phyloP scores from a whole-genome alignment of 2,113 vertebrate genomes.

The Clarias gariepinus region DNA sequence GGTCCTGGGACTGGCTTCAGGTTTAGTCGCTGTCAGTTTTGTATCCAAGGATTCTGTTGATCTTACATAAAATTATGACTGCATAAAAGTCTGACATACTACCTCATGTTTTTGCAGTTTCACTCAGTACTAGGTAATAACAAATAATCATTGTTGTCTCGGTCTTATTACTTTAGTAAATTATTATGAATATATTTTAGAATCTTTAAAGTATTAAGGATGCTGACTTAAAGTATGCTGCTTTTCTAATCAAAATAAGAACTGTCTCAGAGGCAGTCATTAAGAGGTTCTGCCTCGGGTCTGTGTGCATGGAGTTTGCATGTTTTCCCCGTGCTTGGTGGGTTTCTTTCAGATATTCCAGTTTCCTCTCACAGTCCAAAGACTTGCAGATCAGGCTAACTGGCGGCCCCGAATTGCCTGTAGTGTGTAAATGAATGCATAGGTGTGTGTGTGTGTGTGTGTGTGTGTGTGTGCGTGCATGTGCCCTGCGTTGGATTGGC shows the following conservation, averaged over 20 bases:
- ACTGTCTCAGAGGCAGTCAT: constrained; percentile 13
- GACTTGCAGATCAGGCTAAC: too few relatives aligned
- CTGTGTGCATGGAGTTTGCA: too few relatives aligned
- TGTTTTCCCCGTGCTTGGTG: too few relatives aligned
- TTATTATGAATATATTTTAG: neutral
- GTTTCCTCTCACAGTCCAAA: too few relatives aligned
- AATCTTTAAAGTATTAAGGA: constrained; percentile 30
- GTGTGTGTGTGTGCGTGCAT: too few relatives aligned
- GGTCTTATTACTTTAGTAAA: constrained; percentile 29
- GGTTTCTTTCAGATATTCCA: too few relatives aligned
- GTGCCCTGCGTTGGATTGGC: too few relatives aligned
- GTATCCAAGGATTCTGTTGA: constrained; percentile 49
- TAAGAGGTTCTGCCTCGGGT: neutral
- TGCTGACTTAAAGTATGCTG: constrained; percentile 31
- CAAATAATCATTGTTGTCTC: constrained; percentile 45
- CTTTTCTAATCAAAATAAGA: constrained; percentile 7
- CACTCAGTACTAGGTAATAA: neutral
- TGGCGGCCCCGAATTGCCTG: too few relatives aligned
- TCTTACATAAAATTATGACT: neutral
- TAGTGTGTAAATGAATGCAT: too few relatives aligned
- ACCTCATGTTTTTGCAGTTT: neutral
- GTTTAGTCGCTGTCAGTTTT: constrained; percentile 52
- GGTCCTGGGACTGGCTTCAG: constrained; percentile 63
- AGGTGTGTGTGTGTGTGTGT: too few relatives aligned
- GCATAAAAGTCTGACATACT: neutral